Evolutionary conservation across 2,113 vertebrate genomes (phyloP).

Genomic region (Cyprinodon variegatus): DNA sequence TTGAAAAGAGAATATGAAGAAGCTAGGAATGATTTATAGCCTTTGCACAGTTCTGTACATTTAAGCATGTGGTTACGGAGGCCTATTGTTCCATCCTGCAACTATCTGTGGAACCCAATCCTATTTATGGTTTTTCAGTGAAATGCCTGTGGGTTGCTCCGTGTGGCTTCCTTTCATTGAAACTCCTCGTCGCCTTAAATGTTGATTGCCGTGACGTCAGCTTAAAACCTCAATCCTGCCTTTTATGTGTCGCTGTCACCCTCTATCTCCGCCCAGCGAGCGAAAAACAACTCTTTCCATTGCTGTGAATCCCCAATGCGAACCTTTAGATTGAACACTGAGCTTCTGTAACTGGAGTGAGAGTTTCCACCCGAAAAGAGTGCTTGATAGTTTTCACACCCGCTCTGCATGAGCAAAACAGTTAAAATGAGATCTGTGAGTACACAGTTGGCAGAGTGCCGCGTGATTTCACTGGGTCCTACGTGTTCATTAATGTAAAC

Average conservation of each 20-base stretch:
- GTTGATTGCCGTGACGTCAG: constrained; percentile 76
- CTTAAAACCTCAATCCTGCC: constrained; percentile 64
- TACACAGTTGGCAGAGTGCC: constrained; percentile 8
- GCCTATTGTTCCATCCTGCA: constrained; percentile 52
- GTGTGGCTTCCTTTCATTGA: constrained; percentile 60
- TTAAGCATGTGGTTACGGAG: constrained; percentile 20
- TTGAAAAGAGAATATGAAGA: neutral
- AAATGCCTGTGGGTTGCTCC: constrained; percentile 67
- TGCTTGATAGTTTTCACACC: constrained; percentile 30
- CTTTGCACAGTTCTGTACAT: constrained; percentile 16
- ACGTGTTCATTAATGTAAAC: constrained; percentile 20
- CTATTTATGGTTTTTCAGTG: constrained; percentile 48
- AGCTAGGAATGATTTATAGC: neutral
- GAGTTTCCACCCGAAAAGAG: constrained; percentile 33
- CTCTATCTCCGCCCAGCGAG: constrained; percentile 65
- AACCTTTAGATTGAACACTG: constrained; percentile 38
- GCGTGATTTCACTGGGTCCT: neutral
- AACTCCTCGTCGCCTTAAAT: constrained; percentile 48
- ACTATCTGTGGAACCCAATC: constrained; percentile 45
- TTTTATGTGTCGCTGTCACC: constrained; percentile 74
- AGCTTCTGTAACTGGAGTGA: constrained; percentile 51
- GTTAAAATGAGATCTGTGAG: constrained; percentile 4
- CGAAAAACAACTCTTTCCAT: constrained; percentile 70
- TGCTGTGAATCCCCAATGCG: constrained; percentile 33
- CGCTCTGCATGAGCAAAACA: neutral